These are phyloP conservation scores for Micrastur ruficollis DNA, from an alignment of 2,797 vertebrate species.

Conservation along the genomic window DNA sequence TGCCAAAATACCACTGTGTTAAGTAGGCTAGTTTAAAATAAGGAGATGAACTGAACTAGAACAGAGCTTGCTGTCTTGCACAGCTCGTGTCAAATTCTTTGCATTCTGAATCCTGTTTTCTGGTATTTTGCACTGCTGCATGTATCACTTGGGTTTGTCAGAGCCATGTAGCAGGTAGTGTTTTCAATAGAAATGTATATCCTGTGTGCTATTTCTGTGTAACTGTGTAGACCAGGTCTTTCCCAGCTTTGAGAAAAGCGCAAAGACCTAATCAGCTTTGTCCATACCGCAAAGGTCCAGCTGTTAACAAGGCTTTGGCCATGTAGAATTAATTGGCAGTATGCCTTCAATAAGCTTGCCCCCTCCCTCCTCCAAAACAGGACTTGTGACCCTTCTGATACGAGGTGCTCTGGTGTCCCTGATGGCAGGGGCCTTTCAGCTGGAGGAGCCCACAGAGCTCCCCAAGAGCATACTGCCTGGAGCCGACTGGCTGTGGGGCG, in stretches of 20 bases:
- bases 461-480: rapidly evolving
- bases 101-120: neutral
- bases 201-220: neutral
- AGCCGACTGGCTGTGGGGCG: rapidly evolving
- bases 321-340: neutral
- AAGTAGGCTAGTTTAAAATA: neutral
- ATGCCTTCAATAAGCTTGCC: neutral
- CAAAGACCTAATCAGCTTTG: too few relatives aligned
- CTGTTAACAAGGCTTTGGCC: neutral
- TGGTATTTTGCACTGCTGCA: rapidly evolving
- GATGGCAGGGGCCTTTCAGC: neutral
- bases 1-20: neutral
- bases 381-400: neutral
- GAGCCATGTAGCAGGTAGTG: rapidly evolving
- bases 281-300: neutral
- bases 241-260: neutral
- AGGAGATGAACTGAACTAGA: neutral
- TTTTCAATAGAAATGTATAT: neutral
- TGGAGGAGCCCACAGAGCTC: neutral
- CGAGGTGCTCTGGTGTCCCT: neutral
- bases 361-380: neutral
- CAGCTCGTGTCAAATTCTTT: neutral
- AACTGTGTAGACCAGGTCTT: rapidly evolving
- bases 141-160: neutral
- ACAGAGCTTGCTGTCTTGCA: neutral